Base-by-base conservation (phyloP, 1,140 invertebrate species). In the Palaemon carinicauda region DNA sequence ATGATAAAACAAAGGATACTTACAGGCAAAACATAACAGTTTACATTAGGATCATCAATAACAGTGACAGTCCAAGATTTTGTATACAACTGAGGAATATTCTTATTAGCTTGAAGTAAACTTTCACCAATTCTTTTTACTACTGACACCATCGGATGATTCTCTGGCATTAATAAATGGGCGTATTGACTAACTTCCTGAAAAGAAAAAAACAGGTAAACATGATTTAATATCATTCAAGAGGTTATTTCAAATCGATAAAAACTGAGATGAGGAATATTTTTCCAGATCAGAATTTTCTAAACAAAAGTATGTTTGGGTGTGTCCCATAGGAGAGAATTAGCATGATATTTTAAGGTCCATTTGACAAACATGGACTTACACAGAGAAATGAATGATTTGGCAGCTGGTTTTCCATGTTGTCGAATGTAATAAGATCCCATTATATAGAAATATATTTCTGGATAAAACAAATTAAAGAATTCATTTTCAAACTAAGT, bases 31-130 rank as follows among this genome's bases (percentile, higher is more conserved):
- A 86, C 83, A 73, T 73, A 86, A 75, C 83, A 86, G 41, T 86
- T 86, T 21, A 54, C 69, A 14, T 21, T 53, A 17, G 83, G 60
- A 73, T 86, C 33, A 71, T 86, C 83, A 54, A 86, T 74, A 80
- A 94, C 92, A 80, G 91, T 91, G 29, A 94, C 89, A 33, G 90
- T 91, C 93, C 93, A 94, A 19, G 92, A 84, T 79, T 91, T 91
- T 21, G 90, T 89, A 65, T 86, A 86, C 60, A 94, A 90, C 65
- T 91, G 89, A 52, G 90, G 89, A 33, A 93, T 89, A 80, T 94
- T 91, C 80, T 90, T 90, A 90, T 94, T 94, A 17, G 91, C 91
- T 56, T 89, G 77, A 19, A 93, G 56, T 79, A 94, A 88, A 73
- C 91, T 90, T 33, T 90, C 89, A 9, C 91, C 91, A 9, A 93